phyloP scores from a whole-genome alignment of 2,797 vertebrate genomes.

The Gambusia yucatana region DNA sequence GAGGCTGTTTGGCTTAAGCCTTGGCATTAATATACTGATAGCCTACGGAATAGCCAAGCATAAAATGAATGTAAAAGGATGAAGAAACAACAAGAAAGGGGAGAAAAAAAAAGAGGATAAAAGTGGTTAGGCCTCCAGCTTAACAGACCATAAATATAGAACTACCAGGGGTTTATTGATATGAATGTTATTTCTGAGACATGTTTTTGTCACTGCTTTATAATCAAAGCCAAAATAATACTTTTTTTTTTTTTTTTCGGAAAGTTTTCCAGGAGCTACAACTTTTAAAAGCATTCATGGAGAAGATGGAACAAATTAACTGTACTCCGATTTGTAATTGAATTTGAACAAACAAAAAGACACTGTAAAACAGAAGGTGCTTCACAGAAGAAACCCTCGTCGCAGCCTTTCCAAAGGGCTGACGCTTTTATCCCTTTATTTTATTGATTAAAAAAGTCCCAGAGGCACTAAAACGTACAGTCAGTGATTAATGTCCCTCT shows the following conservation, averaged over 20 bases:
- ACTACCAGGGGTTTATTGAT: slow-evolving; percentile 77
- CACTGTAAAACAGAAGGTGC: slow-evolving; percentile 50
- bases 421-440: slow-evolving; percentile 84
- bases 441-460: slow-evolving; percentile 92
- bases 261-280: slow-evolving; percentile 50
- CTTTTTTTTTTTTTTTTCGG: slow-evolving; percentile 18
- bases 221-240: slow-evolving; percentile 58
- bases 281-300: slow-evolving; percentile 48
- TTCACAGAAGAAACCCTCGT: slow-evolving; percentile 44
- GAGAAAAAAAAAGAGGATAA: slow-evolving; percentile 82
- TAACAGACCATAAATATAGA: slow-evolving; percentile 84
- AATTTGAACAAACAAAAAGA: slow-evolving; percentile 67
- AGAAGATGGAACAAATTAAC: slow-evolving; percentile 54
- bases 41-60: slow-evolving; percentile 88
- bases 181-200: slow-evolving; percentile 69
- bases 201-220: slow-evolving; percentile 65
- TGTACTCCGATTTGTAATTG: slow-evolving; percentile 56
- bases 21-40: slow-evolving; percentile 88
- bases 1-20: slow-evolving; percentile 88
- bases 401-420: slow-evolving; percentile 58
- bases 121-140: slow-evolving; percentile 83
- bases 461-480: slow-evolving; percentile 99
- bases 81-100: slow-evolving; percentile 87
- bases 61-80: slow-evolving; percentile 89
- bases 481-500: slow-evolving; percentile 99